Base-by-base conservation (phyloP, 2,888 invertebrate genomes). In the Anoplius nigerrimus region DNA sequence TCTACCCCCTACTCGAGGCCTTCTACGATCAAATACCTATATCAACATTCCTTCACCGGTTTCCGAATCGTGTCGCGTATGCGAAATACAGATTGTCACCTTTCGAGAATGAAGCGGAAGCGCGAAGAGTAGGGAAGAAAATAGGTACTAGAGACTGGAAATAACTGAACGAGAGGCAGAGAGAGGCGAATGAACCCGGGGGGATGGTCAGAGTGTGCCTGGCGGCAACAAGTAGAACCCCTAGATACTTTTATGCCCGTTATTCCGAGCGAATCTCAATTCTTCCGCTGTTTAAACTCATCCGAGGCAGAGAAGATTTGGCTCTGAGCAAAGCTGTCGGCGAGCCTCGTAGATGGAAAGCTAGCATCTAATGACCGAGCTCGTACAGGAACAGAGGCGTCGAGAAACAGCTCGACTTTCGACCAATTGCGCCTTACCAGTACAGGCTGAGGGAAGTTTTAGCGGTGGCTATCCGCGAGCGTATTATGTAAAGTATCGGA, bases 401-500 rank as follows among this genome's bases (percentile, higher is more conserved):
- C 8, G 68, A 53, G 60, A 65, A 60, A 62, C 48, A 46, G 54
- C 27, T 21, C 0, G 52, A 45, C 63, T 71, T 62, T 67, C 46
- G 59, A 59, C 34, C 20, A 56, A 21, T 22, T 57, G 22, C 15
- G 46, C 20, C 27, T n/a, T 48, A 16, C 48, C 5, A 18, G 48
- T 18, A 48, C 11, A 18, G n/a, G 48, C 48, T 16, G 18, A 48
- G 62, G 58, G 54, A 53, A 11, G 73, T 69, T 81, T 66, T 66
- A 72, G 69, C 66, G 66, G 71, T 69, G 76, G 78, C 76, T 70
- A 77, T 62, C 69, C 69, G 69, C 71, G 67, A 64, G 66, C 57
- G 60, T 72, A 82, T 82, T 82, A 82, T 76, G 75, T 66, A 79
- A 80, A 81, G 58, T 64, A 65, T 62, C 57, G 42, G 42, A 54